These are phyloP conservation scores for Torymus auratus DNA, from an alignment of 2,888 invertebrate genomes.

Conservation along the genomic window DNA sequence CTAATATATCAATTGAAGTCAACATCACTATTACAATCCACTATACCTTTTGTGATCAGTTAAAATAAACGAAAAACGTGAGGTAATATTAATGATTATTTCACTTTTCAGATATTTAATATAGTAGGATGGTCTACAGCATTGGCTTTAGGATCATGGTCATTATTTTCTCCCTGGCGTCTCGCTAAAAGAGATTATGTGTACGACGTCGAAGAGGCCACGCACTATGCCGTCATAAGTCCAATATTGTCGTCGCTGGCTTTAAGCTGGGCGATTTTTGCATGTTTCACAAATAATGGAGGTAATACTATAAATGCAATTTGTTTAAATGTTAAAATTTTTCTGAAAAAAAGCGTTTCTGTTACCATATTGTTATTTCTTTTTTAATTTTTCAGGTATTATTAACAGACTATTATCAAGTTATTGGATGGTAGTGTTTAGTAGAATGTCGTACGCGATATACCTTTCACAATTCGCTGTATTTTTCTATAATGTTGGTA, in stretches of 20 bases:
- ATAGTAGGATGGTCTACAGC: conserved; percentile 80
- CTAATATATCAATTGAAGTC: no score
- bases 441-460: conserved; percentile 83
- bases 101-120: conserved; percentile 76
- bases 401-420: conserved; percentile 79
- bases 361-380: neutral
- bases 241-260: conserved; percentile 81
- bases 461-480: conserved; percentile 83
- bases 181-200: conserved; percentile 80
- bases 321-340: no score
- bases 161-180: conserved; percentile 80
- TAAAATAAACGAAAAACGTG: no score
- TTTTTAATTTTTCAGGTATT: conserved; percentile 73
- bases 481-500: conserved; percentile 82
- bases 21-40: no score
- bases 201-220: conserved; percentile 81
- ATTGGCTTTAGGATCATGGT: conserved; percentile 77
- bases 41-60: no score
- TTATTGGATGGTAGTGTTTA: conserved; percentile 80
- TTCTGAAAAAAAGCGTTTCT: no score
- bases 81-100: conserved; percentile 12
- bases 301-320: conserved; percentile 71
- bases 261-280: conserved; percentile 83
- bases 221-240: conserved; percentile 82
- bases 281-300: conserved; percentile 79